A percentile compares a stretch with the other conserved stretches of the same genome.
These are phyloP conservation scores for Neolamprologus falcicula DNA, from an alignment of 2,113 vertebrate species.

Conservation along the genomic window DNA sequence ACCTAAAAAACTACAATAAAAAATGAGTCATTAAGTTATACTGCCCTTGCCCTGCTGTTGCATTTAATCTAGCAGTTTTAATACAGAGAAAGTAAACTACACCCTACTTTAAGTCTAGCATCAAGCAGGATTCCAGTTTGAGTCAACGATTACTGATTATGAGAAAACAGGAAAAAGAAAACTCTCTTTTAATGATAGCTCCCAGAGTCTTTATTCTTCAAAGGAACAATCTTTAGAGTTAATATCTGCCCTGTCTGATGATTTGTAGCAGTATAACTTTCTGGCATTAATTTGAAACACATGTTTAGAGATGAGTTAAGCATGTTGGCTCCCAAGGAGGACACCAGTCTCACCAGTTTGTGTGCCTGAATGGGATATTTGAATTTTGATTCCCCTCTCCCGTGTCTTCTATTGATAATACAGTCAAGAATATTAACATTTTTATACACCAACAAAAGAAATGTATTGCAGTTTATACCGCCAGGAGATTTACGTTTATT, in stretches of 20 bases:
- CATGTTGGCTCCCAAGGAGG: background rate
- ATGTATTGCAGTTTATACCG: background rate
- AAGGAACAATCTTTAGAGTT: background rate
- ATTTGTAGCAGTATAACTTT: background rate
- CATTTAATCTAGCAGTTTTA: slow-evolving; percentile 57
- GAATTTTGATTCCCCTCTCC: background rate
- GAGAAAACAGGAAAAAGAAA: background rate
- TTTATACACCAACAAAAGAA: background rate
- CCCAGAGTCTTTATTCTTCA: background rate
- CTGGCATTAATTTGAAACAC: background rate
- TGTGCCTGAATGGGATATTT: background rate
- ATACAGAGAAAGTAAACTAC: slow-evolving; percentile 34
- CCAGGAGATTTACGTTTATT: background rate
- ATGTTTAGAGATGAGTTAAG: background rate
- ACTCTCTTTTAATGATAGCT: background rate
- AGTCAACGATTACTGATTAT: slow-evolving; percentile 45
- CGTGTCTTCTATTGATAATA: background rate
- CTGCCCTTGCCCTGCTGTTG: slow-evolving; percentile 52
- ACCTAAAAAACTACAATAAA: slow-evolving; percentile 43
- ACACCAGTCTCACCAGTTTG: background rate
- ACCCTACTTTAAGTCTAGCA: background rate
- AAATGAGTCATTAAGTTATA: slow-evolving; percentile 49
- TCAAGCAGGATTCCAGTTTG: slow-evolving; percentile 7
- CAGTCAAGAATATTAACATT: background rate
- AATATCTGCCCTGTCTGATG: background rate